These are phyloP conservation scores for Falco naumanni DNA, from an alignment of 2,797 vertebrate species.

Conservation along the genomic window DNA sequence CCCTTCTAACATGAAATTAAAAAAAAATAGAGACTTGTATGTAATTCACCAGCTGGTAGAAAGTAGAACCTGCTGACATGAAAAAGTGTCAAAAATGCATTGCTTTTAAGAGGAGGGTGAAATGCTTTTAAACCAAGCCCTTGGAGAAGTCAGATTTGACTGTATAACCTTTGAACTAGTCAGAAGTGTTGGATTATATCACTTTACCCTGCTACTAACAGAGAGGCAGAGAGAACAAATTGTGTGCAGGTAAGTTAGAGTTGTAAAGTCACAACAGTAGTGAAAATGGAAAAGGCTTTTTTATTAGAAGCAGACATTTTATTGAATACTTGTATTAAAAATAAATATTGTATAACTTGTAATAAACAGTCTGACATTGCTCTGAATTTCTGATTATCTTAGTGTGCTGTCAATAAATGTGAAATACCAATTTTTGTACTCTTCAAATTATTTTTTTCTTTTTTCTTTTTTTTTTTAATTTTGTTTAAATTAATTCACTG, in stretches of 20 bases:
- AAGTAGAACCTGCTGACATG: background rate
- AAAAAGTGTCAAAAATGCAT: background rate
- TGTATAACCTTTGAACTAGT: constrained; percentile 9
- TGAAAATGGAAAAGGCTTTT: background rate
- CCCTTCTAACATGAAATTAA: constrained; percentile 1
- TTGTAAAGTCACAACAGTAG: background rate
- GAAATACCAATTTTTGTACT: background rate
- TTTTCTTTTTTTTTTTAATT: background rate
- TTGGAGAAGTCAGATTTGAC: constrained; percentile 10
- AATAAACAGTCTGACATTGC: background rate
- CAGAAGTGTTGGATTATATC: background rate
- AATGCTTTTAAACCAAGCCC: constrained; percentile 25
- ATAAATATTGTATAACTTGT: background rate
- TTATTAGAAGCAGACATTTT: background rate
- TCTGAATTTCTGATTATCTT: background rate
- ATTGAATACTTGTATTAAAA: background rate
- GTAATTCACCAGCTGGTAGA: constrained; percentile 25
- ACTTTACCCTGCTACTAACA: background rate
- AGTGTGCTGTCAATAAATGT: background rate
- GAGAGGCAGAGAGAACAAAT: background rate
- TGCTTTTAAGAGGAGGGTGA: background rate
- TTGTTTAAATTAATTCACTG: background rate
- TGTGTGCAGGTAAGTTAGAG: background rate
- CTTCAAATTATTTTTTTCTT: background rate
- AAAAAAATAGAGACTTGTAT: constrained; percentile 8